Conservation (phyloP, 2,888 invertebrate genomes). For the Cantharis nigra region DNA sequence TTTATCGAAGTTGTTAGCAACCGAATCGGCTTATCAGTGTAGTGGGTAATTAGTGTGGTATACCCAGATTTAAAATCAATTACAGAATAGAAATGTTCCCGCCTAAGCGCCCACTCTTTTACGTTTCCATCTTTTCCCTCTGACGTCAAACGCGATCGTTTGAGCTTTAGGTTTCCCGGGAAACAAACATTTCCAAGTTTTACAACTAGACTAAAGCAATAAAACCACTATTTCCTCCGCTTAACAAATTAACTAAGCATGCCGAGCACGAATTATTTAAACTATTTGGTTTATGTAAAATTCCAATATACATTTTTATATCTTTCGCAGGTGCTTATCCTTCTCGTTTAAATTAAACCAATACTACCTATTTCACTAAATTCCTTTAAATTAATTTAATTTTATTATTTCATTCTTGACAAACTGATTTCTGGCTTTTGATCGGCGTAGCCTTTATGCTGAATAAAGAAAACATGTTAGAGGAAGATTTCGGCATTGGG, state of each 20-base stretch:
- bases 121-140: constrained; percentile 32
- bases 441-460: too few species aligned
- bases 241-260: constrained; percentile 1
- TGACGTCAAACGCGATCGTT: constrained; percentile 45
- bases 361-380: background rate
- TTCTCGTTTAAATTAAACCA: background rate
- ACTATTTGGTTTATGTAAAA: background rate
- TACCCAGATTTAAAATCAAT: constrained; percentile 43
- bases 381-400: background rate
- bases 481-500: too few species aligned
- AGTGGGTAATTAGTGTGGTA: constrained; percentile 14
- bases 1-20: background rate
- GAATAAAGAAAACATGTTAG: too few species aligned
- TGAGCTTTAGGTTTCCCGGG: constrained; percentile 41
- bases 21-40: constrained; percentile 15
- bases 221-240: background rate
- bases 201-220: constrained; percentile 1
- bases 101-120: constrained; percentile 38
- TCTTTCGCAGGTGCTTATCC: background rate
- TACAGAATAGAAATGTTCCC: constrained; percentile 39
- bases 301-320: background rate
- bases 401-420: background rate
- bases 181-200: constrained; percentile 33
- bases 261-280: background rate
- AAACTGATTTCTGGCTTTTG: background rate